A percentile compares a stretch with the other conserved stretches of the same genome.
Evolutionary conservation across 2,113 vertebrate species (phyloP).

Genomic region (Calypte anna): DNA sequence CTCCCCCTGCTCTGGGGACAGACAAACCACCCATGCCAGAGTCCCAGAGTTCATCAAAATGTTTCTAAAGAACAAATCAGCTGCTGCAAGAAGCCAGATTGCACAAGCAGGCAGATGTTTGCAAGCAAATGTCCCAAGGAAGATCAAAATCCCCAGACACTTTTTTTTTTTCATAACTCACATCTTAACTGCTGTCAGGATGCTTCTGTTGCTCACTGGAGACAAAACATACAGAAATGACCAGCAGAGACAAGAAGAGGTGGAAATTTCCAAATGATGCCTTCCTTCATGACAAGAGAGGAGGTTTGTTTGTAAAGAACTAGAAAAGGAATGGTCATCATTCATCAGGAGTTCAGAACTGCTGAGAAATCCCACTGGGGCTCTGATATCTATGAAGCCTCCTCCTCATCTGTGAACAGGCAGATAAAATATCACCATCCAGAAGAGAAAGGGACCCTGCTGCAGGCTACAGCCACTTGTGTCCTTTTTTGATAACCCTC

Average conservation of each 20-base stretch:
- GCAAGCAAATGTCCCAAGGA: slow-evolving; percentile 36
- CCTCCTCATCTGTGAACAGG: background rate
- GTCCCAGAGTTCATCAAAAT: slow-evolving; percentile 11
- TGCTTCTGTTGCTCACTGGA: background rate
- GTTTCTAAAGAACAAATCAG: background rate
- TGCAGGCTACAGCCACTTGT: background rate
- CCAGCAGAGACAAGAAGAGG: background rate
- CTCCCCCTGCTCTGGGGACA: slow-evolving; percentile 38
- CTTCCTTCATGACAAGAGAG: background rate
- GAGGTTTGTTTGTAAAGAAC: background rate
- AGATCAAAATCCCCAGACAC: slow-evolving; percentile 41
- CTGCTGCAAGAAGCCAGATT: slow-evolving; percentile 28
- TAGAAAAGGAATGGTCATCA: background rate
- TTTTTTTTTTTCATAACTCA: background rate
- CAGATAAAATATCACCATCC: background rate
- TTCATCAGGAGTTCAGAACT: background rate
- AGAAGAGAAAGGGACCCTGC: background rate
- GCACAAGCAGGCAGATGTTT: slow-evolving; percentile 54
- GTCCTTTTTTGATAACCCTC: background rate
- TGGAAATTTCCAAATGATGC: background rate
- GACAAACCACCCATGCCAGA: background rate
- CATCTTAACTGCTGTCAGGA: background rate
- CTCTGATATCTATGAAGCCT: background rate
- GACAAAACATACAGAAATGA: background rate
- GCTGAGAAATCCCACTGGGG: background rate